Evolutionary conservation across 2,113 vertebrate genomes (phyloP), one percentile per base, ranked within the genome.

Genomic region (Sprattus sprattus): DNA sequence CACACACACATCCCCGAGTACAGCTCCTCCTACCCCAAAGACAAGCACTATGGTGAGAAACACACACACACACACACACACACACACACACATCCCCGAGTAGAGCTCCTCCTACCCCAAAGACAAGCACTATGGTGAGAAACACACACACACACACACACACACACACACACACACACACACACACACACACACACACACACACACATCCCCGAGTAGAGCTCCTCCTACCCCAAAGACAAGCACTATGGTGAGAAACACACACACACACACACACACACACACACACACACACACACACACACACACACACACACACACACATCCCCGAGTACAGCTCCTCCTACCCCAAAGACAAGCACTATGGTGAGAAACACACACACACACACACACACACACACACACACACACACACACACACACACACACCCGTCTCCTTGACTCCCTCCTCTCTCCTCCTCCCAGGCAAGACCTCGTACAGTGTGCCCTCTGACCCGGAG

Each of bases 241-340:
- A 98, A 97, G 90, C 95, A 97, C 92, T 97, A 93, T 0, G 97
- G 97, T 99, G 94, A 64, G 20, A n/a, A n/a, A n/a, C n/a, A n/a
- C n/a, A n/a, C n/a, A n/a, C n/a, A n/a, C n/a, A n/a, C n/a, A n/a
- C n/a, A n/a, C n/a, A n/a, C n/a, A n/a, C n/a, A n/a, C n/a, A n/a
- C n/a, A n/a, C n/a, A n/a, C n/a, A n/a, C n/a, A n/a, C n/a, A n/a
- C n/a, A n/a, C n/a, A n/a, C n/a, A n/a, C n/a, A n/a, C n/a, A n/a
- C n/a, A n/a, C n/a, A n/a, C n/a, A n/a, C n/a, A n/a, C n/a, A n/a
- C n/a, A n/a, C n/a, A n/a, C n/a, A n/a, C n/a, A n/a, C n/a, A n/a
- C n/a, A n/a, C 0, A 95, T 95, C 54, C 89, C 91, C 0, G 97
- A 97, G 16, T 99, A 98, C 91, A 91, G 93, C 0, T 93, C 93